Evolutionary conservation across 2,797 vertebrate species (phyloP).

Genomic region (Kryptolebias ocellatus): DNA sequence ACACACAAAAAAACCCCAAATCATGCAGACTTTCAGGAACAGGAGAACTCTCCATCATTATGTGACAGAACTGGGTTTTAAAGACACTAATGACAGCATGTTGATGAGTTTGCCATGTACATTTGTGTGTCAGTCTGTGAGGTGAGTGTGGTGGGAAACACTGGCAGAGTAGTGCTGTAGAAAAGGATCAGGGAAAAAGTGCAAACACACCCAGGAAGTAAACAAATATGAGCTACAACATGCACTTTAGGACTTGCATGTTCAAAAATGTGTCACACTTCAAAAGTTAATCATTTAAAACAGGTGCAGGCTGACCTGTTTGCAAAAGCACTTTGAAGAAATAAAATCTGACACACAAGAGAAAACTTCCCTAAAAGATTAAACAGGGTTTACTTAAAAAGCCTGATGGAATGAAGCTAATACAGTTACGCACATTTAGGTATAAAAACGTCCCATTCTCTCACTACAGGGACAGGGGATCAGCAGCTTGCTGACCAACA

Average conservation of each 20-base stretch:
- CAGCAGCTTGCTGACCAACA: conserved; percentile 9
- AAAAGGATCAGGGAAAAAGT: neutral
- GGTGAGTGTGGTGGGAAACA: neutral
- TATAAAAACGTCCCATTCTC: conserved; percentile 15
- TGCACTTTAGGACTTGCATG: neutral
- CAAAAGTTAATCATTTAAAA: too few relatives aligned
- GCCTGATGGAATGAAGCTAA: neutral
- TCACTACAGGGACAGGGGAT: neutral
- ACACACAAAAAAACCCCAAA: conserved; percentile 16
- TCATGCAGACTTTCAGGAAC: conserved; percentile 1
- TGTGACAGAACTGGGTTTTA: neutral
- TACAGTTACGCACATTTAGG: neutral
- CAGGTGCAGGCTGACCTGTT: too few relatives aligned
- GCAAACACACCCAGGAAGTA: neutral
- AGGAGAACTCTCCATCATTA: neutral
- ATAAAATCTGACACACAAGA: too few relatives aligned
- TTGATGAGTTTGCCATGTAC: neutral
- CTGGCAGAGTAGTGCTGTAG: too few relatives aligned
- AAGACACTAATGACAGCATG: neutral
- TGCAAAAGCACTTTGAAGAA: too few relatives aligned
- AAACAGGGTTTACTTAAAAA: too few relatives aligned
- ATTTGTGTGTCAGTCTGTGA: neutral
- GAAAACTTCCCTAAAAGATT: too few relatives aligned
- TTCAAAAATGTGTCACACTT: neutral
- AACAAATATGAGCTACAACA: neutral